Conservation (phyloP, 2,113 vertebrate genomes). For the Smithornis capensis region DNA sequence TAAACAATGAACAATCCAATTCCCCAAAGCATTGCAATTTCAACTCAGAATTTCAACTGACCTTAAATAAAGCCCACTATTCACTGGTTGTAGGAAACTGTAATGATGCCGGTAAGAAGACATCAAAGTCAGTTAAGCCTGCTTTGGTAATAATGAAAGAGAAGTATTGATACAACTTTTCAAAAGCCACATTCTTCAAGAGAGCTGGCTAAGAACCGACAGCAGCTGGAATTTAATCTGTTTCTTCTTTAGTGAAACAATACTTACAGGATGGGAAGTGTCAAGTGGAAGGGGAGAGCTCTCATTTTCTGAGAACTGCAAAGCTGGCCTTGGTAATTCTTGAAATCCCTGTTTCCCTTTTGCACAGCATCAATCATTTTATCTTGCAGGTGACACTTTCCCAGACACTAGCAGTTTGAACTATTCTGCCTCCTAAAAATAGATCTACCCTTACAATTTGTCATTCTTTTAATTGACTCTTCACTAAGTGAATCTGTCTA, state of each 20-base stretch:
- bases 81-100: neutral
- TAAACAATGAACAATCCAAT: conserved; percentile 58
- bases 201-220: conserved; percentile 36
- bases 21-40: conserved; percentile 25
- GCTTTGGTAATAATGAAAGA: conserved; percentile 57
- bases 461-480: conserved; percentile 18
- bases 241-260: conserved; percentile 53
- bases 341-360: neutral
- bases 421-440: neutral
- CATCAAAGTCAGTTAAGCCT: conserved; percentile 55
- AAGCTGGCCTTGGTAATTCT: conserved; percentile 13
- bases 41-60: conserved; percentile 46
- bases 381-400: neutral
- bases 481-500: neutral
- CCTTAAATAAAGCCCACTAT: conserved; percentile 54
- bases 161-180: conserved; percentile 59
- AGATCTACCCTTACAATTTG: neutral
- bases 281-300: conserved; percentile 29
- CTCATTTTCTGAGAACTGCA: conserved; percentile 20
- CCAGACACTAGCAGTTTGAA: neutral
- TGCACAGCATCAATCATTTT: neutral
- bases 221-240: conserved; percentile 54
- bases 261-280: conserved; percentile 30
- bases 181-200: conserved; percentile 62
- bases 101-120: conserved; percentile 15